phyloP scores from a whole-genome alignment of 2,797 vertebrate genomes.

The Sparidentex hasta region DNA sequence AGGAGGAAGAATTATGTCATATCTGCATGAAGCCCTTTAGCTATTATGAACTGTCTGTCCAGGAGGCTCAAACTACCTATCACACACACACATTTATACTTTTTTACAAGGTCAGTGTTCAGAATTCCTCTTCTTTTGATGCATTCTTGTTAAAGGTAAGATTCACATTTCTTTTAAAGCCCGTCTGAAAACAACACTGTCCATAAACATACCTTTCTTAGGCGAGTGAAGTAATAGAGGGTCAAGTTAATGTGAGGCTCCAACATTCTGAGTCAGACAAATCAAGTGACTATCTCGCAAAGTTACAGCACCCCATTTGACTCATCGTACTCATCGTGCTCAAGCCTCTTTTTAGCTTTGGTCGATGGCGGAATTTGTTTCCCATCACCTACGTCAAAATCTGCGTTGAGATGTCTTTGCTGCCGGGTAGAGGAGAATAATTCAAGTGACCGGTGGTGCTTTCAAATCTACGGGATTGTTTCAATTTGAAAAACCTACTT shows the following conservation, averaged over 20 bases:
- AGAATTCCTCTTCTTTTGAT: no score
- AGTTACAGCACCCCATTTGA: not conserved
- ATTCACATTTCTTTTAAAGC: not conserved
- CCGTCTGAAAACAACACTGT: not conserved
- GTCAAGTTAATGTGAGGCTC: no score
- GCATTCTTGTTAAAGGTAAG: not conserved
- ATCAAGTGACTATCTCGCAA: constrained; percentile 5
- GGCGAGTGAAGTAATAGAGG: no score
- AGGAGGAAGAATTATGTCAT: not conserved
- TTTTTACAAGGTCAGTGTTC: no score
- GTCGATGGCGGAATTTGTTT: not conserved
- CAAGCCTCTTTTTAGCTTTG: not conserved
- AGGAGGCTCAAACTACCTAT: not conserved
- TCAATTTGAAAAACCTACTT: no score
- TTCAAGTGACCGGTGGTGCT: not conserved
- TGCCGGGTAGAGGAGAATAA: not conserved
- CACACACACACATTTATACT: not conserved
- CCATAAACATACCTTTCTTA: no score
- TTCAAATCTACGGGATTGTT: no score
- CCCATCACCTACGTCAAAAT: not conserved
- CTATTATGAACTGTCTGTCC: not conserved
- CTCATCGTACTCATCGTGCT: not conserved
- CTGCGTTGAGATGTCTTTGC: no score
- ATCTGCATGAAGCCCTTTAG: not conserved
- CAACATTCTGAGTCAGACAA: not conserved